Base-by-base conservation (phyloP, 2,888 invertebrate species). In the Nephrocerus scutellatus region DNA sequence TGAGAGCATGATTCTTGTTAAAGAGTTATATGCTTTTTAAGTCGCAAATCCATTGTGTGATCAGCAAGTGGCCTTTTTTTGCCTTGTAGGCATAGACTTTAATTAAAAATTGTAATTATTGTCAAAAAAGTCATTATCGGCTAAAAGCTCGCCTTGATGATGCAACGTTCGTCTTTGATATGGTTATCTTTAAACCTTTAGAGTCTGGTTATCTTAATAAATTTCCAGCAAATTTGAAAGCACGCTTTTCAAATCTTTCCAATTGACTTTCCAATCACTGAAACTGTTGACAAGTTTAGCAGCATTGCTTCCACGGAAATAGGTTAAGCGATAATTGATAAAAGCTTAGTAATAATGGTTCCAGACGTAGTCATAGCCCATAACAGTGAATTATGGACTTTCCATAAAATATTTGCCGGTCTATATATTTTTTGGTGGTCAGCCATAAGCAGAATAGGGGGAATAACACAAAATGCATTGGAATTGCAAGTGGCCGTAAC, bases 241-340 rank as follows among this genome's bases (percentile, higher is more conserved):
- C 61, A 3, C 58, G 62, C 26, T 39, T 66, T 22, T 54, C 59
- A 3, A 60, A 61, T 4, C 56, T n/a, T n/a, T n/a, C n/a, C n/a
- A n/a, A n/a, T 60, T 1, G 66, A 66, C 48, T 47, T 59, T 15
- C 64, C 67, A 0, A 62, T 60, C 18, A 62, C 59, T 24, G 68
- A 69, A 41, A 60, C 62, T 0, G 59, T 68, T 15, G 68, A 68
- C 33, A 56, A 54, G 35, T 62, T 67, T 10, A 59, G 68, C 36
- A 51, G 59, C 1, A 55, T 63, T 5, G 62, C 66, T 3, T 54
- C 62, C 3, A 54, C 57, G 54, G 91, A 93, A 58, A 59, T 93
- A 39, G 87, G 85, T 61, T 82, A 91, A 6, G 86, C 90, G 0
- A 72, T 87, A 36, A 83, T 91, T 9, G 93, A 96, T 63, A 77